These are phyloP conservation scores for Steinernema hermaphroditum DNA, from an alignment of 2,888 invertebrate species.

Conservation along the genomic window DNA sequence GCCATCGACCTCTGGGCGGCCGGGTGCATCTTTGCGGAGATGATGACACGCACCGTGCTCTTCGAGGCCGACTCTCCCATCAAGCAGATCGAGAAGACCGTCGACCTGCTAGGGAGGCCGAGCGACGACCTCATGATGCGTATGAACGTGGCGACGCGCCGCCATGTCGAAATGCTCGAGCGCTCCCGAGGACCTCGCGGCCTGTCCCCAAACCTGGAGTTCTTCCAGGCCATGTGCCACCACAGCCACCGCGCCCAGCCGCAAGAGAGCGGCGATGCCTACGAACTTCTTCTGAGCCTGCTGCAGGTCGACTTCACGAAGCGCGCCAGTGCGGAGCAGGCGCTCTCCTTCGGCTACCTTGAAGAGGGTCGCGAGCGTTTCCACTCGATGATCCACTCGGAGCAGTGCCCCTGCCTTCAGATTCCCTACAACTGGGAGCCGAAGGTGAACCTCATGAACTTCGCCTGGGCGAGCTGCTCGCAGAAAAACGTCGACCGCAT, in stretches of 20 bases:
- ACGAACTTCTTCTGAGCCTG: background rate
- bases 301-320: background rate
- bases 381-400: background rate
- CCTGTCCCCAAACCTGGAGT: background rate
- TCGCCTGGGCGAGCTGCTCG: background rate
- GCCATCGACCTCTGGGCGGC: slow-evolving; percentile 8
- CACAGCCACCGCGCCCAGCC: background rate
- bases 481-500: background rate
- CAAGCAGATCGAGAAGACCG: slow-evolving; percentile 1
- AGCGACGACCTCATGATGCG: background rate
- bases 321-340: background rate
- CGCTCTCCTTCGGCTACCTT: background rate
- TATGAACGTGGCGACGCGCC: background rate
- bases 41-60: background rate
- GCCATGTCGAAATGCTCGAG: background rate
- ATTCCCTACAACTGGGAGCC: background rate
- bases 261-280: background rate
- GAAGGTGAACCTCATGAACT: background rate
- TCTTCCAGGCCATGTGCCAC: slow-evolving; percentile 1
- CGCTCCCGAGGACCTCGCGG: background rate
- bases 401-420: background rate
- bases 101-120: background rate
- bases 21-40: slow-evolving; percentile 17
- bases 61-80: slow-evolving; percentile 1
- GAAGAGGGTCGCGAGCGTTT: background rate